Conservation (phyloP, 2,113 vertebrate genomes). For the Esox niger region DNA sequence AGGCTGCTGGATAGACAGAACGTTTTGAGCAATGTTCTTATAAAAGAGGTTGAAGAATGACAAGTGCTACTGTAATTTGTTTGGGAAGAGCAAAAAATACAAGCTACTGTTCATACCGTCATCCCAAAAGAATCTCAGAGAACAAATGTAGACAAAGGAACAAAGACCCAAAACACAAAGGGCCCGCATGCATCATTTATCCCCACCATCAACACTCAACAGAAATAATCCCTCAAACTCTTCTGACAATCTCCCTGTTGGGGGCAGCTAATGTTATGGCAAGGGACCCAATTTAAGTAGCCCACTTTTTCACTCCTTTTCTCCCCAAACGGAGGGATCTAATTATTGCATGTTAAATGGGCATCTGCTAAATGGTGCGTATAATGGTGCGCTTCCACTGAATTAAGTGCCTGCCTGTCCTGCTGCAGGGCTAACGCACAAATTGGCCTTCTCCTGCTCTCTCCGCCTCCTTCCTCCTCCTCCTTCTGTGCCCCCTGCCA, state of each 20-base stretch:
- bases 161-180: slow-evolving; percentile 43
- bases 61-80: background rate
- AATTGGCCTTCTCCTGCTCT: slow-evolving; percentile 60
- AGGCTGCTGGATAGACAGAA: background rate
- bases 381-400: slow-evolving; percentile 78
- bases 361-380: slow-evolving; percentile 81
- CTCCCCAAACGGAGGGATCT: slow-evolving; percentile 68
- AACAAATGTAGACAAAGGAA: slow-evolving; percentile 30
- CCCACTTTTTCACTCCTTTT: slow-evolving; percentile 40
- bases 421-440: slow-evolving; percentile 72
- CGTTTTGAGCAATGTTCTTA: background rate
- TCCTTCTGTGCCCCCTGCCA: slow-evolving; percentile 21
- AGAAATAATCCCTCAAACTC: slow-evolving; percentile 67
- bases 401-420: slow-evolving; percentile 75
- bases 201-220: slow-evolving; percentile 44
- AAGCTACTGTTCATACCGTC: background rate
- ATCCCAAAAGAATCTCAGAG: slow-evolving; percentile 8
- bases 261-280: slow-evolving; percentile 71
- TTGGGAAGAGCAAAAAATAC: background rate
- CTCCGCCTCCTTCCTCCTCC: background rate
- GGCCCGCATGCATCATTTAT: slow-evolving; percentile 15
- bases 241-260: slow-evolving; percentile 72
- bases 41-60: background rate
- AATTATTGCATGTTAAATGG: slow-evolving; percentile 84
- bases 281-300: slow-evolving; percentile 68